phyloP scores from a whole-genome alignment of 2,797 vertebrate genomes.

The Phoeniculus purpureus region DNA sequence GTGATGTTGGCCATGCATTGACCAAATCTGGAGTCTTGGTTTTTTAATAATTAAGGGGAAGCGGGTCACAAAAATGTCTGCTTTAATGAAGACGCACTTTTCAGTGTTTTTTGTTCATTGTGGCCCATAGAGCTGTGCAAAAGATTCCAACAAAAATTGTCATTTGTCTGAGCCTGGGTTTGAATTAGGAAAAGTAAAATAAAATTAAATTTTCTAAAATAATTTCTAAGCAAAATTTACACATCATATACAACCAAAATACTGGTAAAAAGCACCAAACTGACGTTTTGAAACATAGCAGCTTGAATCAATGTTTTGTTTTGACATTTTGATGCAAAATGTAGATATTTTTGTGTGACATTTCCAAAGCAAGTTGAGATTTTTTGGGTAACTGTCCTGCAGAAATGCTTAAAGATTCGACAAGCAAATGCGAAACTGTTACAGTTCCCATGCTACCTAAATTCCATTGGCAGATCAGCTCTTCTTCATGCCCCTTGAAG shows the following conservation, averaged over 20 bases:
- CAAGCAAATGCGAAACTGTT: slow-evolving; percentile 52
- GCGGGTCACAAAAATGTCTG: no score
- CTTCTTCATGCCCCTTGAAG: slow-evolving; percentile 15
- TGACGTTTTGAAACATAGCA: slow-evolving; percentile 57
- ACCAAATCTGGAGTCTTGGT: rapidly evolving
- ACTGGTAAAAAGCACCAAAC: slow-evolving; percentile 3
- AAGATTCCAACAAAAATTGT: background rate
- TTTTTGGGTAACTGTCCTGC: slow-evolving; percentile 52
- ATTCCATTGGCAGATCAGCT: slow-evolving; percentile 32
- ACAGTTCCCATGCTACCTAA: slow-evolving; percentile 39
- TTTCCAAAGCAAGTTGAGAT: slow-evolving; percentile 54
- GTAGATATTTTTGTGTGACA: slow-evolving; percentile 57
- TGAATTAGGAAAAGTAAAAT: background rate
- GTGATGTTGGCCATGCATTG: background rate
- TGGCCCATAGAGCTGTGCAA: background rate
- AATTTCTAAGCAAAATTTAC: slow-evolving; percentile 34
- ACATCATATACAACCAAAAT: slow-evolving; percentile 2
- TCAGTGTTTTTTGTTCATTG: background rate
- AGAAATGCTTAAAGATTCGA: slow-evolving; percentile 49
- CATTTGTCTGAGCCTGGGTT: background rate
- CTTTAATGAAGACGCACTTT: background rate
- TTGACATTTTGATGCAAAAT: slow-evolving; percentile 67
- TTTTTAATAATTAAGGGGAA: background rate
- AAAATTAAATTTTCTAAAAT: background rate
- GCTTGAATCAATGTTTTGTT: slow-evolving; percentile 66